phyloP scores from a whole-genome alignment of 2,888 invertebrate genomes.

The Tetheella fluctuosa region DNA sequence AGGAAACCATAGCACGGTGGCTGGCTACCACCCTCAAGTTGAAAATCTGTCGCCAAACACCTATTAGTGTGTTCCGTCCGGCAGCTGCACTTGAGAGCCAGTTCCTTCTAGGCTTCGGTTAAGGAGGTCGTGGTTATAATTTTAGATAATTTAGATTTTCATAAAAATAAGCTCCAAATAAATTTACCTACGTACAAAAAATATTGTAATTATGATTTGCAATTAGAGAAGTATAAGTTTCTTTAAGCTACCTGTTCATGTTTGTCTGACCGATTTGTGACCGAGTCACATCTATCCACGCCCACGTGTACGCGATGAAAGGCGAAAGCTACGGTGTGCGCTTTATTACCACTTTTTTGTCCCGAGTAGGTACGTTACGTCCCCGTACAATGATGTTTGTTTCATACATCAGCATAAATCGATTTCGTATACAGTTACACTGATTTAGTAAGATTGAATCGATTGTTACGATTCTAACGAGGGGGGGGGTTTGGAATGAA shows the following conservation, averaged over 20 bases:
- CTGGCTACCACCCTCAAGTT: no score
- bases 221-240: no score
- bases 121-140: no score
- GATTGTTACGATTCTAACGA: slow-evolving; percentile 46
- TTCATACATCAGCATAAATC: slow-evolving; percentile 37
- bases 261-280: slow-evolving; percentile 66
- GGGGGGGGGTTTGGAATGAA: not conserved
- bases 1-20: no score
- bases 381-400: slow-evolving; percentile 35
- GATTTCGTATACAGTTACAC: slow-evolving; percentile 50
- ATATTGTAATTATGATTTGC: no score
- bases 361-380: slow-evolving; percentile 39
- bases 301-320: slow-evolving; percentile 44
- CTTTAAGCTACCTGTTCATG: slow-evolving; percentile 74
- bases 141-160: no score
- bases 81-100: no score
- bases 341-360: slow-evolving; percentile 51
- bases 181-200: no score
- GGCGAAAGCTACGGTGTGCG: slow-evolving; percentile 49
- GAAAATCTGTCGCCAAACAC: no score
- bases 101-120: no score
- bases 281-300: slow-evolving; percentile 55
- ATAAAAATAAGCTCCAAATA: no score
- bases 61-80: no score
- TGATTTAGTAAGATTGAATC: slow-evolving; percentile 51